Evolutionary conservation across 2,797 vertebrate species (phyloP), one percentile per base, ranked within the genome.

Genomic region (Leptatherina wallacei): DNA sequence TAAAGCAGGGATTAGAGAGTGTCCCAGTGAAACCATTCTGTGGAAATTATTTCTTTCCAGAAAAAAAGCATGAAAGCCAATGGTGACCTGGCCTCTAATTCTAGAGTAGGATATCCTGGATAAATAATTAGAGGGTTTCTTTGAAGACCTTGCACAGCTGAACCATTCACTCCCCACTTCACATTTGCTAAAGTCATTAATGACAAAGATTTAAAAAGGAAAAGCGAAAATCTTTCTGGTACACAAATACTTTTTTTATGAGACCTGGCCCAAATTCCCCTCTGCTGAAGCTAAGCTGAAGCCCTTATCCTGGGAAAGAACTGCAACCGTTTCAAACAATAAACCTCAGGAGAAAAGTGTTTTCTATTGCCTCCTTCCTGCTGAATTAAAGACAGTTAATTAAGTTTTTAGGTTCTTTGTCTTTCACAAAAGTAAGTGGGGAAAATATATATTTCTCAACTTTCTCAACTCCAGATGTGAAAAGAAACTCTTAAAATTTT

Each of bases 181-280:
- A 93, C 94, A 94, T 95, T 94, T 95, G 94, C 90, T 94, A 93
- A 94, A 95, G 93, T 95, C 94, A 95, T 95, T 94, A 95, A 95
- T 94, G 94, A 95, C 92, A 94, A 93, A 93, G 88, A 92, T 90
- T 93, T 91, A 81, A 78, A 91, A 90, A 89, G 87, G 83, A 93
- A 93, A 93, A 84, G 85, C 24, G 6, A 90, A 93, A 93, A 89
- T 93, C 91, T 94, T 91, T 92, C 89, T 92, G 91, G 91, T 93
- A 93, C 92, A 94, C 91, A 95, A 93, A 93, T 92, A 91, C 87
- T 83, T 90, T 73, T 93, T 93, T 87, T 93, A 93, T 92, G 89
- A 91, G 91, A 88, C 84, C 91, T 92, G 91, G 91, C 83, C 84
- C 84, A 88, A 92, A 94, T 93, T 95, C 91, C 91, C 92, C 89